phyloP scores from a whole-genome alignment of 2,888 invertebrate genomes.

The Drosophila macrospina region DNA sequence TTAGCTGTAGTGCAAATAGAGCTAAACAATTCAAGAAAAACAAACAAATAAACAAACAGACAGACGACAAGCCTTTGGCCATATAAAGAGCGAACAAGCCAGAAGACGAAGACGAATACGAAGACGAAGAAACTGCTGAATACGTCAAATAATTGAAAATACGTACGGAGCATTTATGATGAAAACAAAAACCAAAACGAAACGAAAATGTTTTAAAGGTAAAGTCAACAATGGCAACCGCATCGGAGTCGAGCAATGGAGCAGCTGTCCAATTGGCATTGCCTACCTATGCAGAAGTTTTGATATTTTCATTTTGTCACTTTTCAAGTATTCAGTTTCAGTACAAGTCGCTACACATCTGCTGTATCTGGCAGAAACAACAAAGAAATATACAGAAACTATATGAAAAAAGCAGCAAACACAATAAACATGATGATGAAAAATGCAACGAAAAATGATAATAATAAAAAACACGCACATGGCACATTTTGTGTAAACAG shows the following conservation, averaged over 20 bases:
- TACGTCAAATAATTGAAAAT: conserved; percentile 48
- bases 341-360: conserved; percentile 28
- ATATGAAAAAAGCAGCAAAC: conserved; percentile 19
- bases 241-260: conserved; percentile 25
- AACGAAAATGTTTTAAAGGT: conserved; percentile 68
- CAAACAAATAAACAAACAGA: conserved; percentile 23
- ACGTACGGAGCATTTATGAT: conserved; percentile 23
- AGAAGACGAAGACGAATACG: conserved; percentile 21
- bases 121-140: conserved; percentile 50
- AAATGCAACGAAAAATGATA: conserved; percentile 44
- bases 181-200: conserved; percentile 51
- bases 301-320: not conserved
- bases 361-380: conserved; percentile 36
- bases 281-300: conserved; percentile 75
- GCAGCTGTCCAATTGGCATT: conserved; percentile 71
- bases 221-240: conserved; percentile 59
- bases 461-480: conserved; percentile 49
- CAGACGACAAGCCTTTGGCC: conserved; percentile 63
- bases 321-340: conserved; percentile 57
- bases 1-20: conserved; percentile 70
- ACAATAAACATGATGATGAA: conserved; percentile 48
- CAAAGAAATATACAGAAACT: conserved; percentile 12
- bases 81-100: conserved; percentile 43
- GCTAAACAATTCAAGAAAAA: conserved; percentile 54
- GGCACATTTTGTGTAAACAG: conserved; percentile 57